Evolutionary conservation across 2,113 vertebrate species (phyloP), one percentile per base, ranked within the genome.

Genomic region (Toxotes chatareus): DNA sequence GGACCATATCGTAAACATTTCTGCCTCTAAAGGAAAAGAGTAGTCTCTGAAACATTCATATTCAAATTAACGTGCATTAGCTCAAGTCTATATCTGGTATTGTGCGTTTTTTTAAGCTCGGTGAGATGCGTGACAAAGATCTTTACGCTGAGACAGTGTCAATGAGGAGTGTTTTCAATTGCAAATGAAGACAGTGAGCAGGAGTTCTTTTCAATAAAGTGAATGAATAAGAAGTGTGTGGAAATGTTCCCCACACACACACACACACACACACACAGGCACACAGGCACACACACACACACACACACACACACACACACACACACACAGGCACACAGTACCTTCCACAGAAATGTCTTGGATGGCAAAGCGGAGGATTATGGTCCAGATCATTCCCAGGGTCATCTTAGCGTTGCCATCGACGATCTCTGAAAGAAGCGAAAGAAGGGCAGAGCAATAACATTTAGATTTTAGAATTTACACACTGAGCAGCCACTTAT

Each of bases 361-460:
- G 93, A 99, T 99, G 92, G 98, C 98, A 64, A 99, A 99, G 88
- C 98, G 98, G 76, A 99, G 98, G 91, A 99, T 99, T 91, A 99
- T 99, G 91, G 98, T 99, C 98, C 98, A 99, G 94, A 99, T 99
- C 98, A 99, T 99, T 94, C 98, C 98, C 92, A 99, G 95, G 57
- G 98, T 99, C 98, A 99, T 99, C 91, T 99, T 99, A 76, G 96
- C 97, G 3, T 99, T 99, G 57, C 98, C 98, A 64, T 99, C 98
- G 84, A 99, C 98, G 0, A 99, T 99, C 95, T 99, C 98, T 99
- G 90, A n/a, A 88, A 36, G 17, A 78, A 32, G 38, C 11, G 8
- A 17, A 64, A 61, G n/a, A n/a, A 27, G 27, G 27, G 27, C 27
- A 27, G 27, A 83, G 13, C 13, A 51, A 40, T 1, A 61, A 79